Conservation (phyloP, 2,888 invertebrate species). For the Glaucopsyche alexis region DNA sequence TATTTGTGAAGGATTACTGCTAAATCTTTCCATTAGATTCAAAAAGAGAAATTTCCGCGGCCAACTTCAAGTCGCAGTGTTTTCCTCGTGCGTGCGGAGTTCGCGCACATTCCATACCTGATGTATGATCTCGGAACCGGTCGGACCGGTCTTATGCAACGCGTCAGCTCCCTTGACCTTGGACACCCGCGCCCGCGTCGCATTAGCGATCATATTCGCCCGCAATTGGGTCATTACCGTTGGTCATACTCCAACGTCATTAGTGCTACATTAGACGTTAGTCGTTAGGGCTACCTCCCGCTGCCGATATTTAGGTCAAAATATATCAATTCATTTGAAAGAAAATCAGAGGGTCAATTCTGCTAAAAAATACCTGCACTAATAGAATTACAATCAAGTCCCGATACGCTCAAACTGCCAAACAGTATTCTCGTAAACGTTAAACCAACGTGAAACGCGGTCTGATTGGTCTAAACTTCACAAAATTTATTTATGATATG, state of each 20-base stretch:
- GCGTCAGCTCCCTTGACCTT: slow-evolving; percentile 62
- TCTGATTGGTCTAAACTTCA: too few species aligned
- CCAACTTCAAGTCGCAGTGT: not conserved
- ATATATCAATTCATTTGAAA: not conserved
- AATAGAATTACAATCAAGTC: too few species aligned
- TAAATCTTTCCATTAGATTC: not conserved
- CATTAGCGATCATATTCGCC: slow-evolving; percentile 57
- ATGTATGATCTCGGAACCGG: slow-evolving; percentile 35
- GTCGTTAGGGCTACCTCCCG: slow-evolving; percentile 31
- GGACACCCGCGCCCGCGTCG: slow-evolving; percentile 48
- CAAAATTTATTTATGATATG: too few species aligned
- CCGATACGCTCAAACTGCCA: too few species aligned
- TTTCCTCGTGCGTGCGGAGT: slow-evolving; percentile 6
- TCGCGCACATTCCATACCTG: slow-evolving; percentile 10
- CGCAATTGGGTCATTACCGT: slow-evolving; percentile 62
- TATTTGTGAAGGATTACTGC: not conserved
- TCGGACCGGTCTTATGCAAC: slow-evolving; percentile 60
- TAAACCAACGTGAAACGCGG: too few species aligned
- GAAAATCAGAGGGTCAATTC: not conserved
- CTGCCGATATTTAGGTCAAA: slow-evolving; percentile 24
- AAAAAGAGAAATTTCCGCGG: not conserved
- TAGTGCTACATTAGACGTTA: slow-evolving; percentile 57
- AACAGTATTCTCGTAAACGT: too few species aligned
- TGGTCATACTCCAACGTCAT: slow-evolving; percentile 74
- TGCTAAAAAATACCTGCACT: too few species aligned